Evolutionary conservation across 2,888 invertebrate species (phyloP).

Genomic region (Volucella inflata): DNA sequence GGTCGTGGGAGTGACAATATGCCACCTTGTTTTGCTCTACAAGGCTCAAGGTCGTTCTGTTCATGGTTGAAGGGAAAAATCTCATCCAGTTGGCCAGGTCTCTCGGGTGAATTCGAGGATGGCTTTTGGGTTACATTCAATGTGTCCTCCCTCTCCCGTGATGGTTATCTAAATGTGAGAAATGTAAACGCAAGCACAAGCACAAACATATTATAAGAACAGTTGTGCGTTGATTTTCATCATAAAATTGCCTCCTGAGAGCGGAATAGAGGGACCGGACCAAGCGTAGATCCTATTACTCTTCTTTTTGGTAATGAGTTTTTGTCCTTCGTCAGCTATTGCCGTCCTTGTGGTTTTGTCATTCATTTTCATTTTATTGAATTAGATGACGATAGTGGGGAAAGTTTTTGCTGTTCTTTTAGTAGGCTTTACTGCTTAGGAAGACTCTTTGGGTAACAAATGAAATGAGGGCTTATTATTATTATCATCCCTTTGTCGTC

Average conservation of each 20-base stretch:
- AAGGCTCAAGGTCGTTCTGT: conserved; percentile 1
- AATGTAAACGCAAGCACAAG: conserved; percentile 7
- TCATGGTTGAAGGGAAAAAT: conserved; percentile 2
- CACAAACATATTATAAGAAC: neutral
- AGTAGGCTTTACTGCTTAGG: conserved; percentile 11
- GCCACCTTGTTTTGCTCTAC: neutral
- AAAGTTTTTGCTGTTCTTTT: conserved; percentile 3
- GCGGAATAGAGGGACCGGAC: neutral
- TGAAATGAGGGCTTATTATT: conserved; percentile 13
- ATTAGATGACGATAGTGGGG: conserved; percentile 1
- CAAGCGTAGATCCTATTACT: neutral
- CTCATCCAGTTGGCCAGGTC: neutral
- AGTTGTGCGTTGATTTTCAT: conserved; percentile 12
- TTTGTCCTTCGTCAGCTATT: conserved; percentile 41
- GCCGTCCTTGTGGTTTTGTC: conserved; percentile 36
- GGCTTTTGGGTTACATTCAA: too few species aligned
- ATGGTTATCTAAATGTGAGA: conserved; percentile 31
- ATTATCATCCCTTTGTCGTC: conserved; percentile 7
- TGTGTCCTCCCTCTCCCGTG: neutral
- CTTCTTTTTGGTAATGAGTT: conserved; percentile 30
- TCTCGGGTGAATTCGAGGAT: neutral
- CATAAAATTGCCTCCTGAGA: conserved; percentile 1
- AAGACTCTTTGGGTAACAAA: neutral
- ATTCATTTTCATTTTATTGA: conserved; percentile 32
- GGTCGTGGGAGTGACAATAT: too few species aligned